Conservation (phyloP, 2,113 vertebrate genomes). For the Dasyornis broadbenti region DNA sequence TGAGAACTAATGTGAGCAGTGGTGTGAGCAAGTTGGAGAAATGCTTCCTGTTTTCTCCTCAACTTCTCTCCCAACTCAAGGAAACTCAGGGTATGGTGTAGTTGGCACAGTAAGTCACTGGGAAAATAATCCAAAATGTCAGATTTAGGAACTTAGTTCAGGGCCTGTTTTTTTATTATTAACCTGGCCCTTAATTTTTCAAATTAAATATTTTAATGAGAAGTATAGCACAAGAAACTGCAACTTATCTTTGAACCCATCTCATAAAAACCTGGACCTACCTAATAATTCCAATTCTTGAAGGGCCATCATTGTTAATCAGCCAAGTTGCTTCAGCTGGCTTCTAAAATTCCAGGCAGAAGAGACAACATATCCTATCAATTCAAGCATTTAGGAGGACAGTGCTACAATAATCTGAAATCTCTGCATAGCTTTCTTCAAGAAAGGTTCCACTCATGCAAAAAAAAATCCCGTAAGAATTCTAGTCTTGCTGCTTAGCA, state of each 20-base stretch:
- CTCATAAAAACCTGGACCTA: not conserved
- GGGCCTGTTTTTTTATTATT: not conserved
- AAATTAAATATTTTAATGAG: not conserved
- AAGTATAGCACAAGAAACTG: not conserved
- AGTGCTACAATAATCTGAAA: not conserved
- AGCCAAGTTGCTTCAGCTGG: not conserved
- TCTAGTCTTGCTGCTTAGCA: not conserved
- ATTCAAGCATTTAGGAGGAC: not conserved
- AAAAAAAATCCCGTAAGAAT: not conserved
- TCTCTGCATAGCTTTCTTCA: not conserved
- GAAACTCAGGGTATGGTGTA: not conserved
- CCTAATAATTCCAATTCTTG: not conserved
- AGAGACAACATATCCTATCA: not conserved
- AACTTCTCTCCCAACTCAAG: not conserved
- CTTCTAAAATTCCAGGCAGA: not conserved
- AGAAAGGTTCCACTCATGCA: fast-evolving
- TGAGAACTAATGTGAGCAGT: not conserved
- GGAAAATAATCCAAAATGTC: not conserved
- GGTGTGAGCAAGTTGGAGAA: not conserved
- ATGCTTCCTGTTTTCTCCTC: not conserved
- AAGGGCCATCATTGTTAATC: not conserved
- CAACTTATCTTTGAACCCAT: not conserved
- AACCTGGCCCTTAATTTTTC: not conserved
- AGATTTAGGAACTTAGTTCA: not conserved
- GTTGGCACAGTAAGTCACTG: not conserved